These are phyloP conservation scores for Unio pictorum DNA, from an alignment of 2,888 invertebrate species.

Conservation along the genomic window DNA sequence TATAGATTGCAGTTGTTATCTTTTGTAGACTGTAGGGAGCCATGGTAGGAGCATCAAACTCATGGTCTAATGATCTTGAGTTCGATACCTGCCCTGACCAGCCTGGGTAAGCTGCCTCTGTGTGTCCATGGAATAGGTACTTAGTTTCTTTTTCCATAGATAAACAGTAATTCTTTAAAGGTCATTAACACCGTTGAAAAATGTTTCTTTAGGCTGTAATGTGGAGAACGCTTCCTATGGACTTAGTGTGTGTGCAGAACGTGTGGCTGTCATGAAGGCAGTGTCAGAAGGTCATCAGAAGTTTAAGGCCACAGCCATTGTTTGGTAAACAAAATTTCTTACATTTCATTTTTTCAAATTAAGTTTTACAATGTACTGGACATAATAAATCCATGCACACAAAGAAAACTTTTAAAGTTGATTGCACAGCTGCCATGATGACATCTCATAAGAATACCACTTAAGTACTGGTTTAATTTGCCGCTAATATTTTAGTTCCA, in stretches of 20 bases:
- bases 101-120: too few relatives aligned
- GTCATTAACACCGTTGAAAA: too few relatives aligned
- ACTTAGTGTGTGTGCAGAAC: slow-evolving; percentile 89
- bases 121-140: too few relatives aligned
- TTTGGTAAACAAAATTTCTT: slow-evolving; percentile 63
- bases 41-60: too few relatives aligned
- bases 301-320: slow-evolving; percentile 77
- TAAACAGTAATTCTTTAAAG: too few relatives aligned
- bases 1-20: too few relatives aligned
- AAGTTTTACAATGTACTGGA: background rate
- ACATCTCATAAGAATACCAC: background rate
- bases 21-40: too few relatives aligned
- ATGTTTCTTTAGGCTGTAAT: slow-evolving; percentile 81
- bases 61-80: too few relatives aligned
- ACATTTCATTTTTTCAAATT: background rate
- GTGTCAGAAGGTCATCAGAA: slow-evolving; percentile 85
- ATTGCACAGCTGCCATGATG: background rate
- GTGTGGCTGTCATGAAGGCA: slow-evolving; percentile 87
- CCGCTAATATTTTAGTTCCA: background rate
- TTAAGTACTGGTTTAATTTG: background rate
- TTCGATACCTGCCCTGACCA: too few relatives aligned
- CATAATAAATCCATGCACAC: background rate
- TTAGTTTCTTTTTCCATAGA: too few relatives aligned
- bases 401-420: background rate
- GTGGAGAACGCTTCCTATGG: slow-evolving; percentile 91